A percentile compares a stretch with the other conserved stretches of the same genome.
Evolutionary conservation across 1,140 invertebrate species (phyloP).

Genomic region (Diachasma alloeum): DNA sequence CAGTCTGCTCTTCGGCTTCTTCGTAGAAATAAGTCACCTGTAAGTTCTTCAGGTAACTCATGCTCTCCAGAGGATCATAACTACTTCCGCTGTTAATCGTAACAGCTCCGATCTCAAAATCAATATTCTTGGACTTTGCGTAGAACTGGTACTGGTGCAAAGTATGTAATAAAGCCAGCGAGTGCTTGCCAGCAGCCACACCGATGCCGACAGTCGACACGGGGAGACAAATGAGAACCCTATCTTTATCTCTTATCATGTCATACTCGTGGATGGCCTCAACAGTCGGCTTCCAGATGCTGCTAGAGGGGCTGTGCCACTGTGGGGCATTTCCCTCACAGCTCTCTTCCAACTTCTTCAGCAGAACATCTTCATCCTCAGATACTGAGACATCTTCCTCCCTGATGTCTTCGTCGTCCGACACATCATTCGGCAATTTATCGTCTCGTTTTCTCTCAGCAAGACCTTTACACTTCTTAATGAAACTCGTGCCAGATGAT

Average conservation of each 20-base stretch:
- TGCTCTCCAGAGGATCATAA: slow-evolving; percentile 74
- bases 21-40: slow-evolving; percentile 79
- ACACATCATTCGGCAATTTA: slow-evolving; percentile 48
- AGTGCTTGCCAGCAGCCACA: slow-evolving; percentile 75
- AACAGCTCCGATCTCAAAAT: slow-evolving; percentile 79
- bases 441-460: slow-evolving; percentile 29
- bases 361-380: slow-evolving; percentile 31
- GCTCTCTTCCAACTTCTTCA: background rate
- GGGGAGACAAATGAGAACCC: slow-evolving; percentile 82
- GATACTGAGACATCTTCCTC: slow-evolving; percentile 33
- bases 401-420: slow-evolving; percentile 55
- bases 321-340: slow-evolving; percentile 38
- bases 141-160: slow-evolving; percentile 87
- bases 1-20: slow-evolving; percentile 52
- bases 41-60: slow-evolving; percentile 74
- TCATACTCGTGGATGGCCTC: slow-evolving; percentile 85
- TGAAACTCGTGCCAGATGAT: slow-evolving; percentile 41
- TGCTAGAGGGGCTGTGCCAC: slow-evolving; percentile 83
- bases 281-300: slow-evolving; percentile 81
- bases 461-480: slow-evolving; percentile 24
- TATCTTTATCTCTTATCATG: slow-evolving; percentile 87
- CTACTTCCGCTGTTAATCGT: slow-evolving; percentile 75
- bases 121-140: slow-evolving; percentile 75
- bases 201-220: slow-evolving; percentile 54
- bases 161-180: slow-evolving; percentile 82